phyloP scores from a whole-genome alignment of 1,140 invertebrate species.

The Neodiprion pinetum region DNA sequence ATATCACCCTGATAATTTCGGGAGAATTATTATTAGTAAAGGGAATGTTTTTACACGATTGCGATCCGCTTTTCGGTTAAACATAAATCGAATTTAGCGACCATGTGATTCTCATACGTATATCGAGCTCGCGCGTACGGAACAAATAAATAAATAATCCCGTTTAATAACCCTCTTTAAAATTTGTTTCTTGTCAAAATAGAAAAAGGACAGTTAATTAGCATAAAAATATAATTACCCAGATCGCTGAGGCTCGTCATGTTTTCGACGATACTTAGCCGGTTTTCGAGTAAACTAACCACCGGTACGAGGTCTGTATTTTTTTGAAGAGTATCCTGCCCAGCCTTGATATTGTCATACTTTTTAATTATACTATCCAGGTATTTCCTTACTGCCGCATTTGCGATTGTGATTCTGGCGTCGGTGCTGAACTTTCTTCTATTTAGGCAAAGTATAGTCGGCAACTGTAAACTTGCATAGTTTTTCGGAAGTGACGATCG shows the following conservation, averaged over 20 bases:
- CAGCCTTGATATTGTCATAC: slow-evolving; percentile 25
- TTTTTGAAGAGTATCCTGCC: slow-evolving; percentile 19
- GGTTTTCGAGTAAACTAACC: slow-evolving; percentile 50
- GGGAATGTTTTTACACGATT: neutral
- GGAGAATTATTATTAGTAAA: neutral
- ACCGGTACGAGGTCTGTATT: slow-evolving; percentile 46
- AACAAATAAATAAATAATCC: slow-evolving; percentile 18
- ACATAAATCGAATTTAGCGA: neutral
- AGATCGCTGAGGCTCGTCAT: slow-evolving; percentile 60
- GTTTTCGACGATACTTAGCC: slow-evolving; percentile 52
- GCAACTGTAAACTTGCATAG: too few species aligned
- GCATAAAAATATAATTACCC: slow-evolving; percentile 38
- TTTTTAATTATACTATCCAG: slow-evolving; percentile 37
- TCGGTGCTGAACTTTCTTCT: neutral
- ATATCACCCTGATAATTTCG: neutral
- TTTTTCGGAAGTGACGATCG: too few species aligned
- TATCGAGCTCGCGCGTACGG: neutral
- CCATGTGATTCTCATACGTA: too few species aligned
- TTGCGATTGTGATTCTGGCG: neutral
- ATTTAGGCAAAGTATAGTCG: neutral
- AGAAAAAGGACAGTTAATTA: neutral
- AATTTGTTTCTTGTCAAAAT: slow-evolving; percentile 1
- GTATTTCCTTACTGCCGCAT: slow-evolving; percentile 36
- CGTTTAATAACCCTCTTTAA: neutral
- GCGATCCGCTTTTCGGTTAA: neutral